Percentiles rank a stretch among this genome's conserved stretches.
These are phyloP conservation scores for Rhizomys pruinosus DNA, from an alignment of 2,113 vertebrate species.

Conservation along the genomic window DNA sequence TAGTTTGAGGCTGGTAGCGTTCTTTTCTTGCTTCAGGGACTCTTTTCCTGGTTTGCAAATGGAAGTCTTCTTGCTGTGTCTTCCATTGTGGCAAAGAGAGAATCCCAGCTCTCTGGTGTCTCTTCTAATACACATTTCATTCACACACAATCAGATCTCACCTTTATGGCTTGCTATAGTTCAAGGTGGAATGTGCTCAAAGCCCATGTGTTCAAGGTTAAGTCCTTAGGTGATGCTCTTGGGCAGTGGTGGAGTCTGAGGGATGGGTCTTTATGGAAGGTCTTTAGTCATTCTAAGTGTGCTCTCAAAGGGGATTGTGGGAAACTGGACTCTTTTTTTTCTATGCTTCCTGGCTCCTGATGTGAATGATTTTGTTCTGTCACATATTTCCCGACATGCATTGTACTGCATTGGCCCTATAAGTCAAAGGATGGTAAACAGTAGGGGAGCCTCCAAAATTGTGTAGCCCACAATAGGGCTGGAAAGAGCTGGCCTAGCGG, in stretches of 20 bases:
- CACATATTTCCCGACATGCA: neutral
- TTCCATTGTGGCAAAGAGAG: neutral
- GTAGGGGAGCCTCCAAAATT: neutral
- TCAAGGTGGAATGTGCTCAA: neutral
- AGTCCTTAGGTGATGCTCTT: neutral
- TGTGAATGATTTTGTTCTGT: neutral
- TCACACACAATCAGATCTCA: too few relatives aligned
- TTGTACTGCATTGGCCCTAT: neutral
- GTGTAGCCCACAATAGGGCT: too few relatives aligned
- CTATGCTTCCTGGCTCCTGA: neutral
- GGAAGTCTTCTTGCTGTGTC: neutral
- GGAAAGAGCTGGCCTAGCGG: too few relatives aligned
- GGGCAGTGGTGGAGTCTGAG: neutral
- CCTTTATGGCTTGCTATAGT: neutral
- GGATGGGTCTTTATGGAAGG: neutral
- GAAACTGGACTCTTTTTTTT: neutral
- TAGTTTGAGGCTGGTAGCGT: neutral
- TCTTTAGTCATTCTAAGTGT: neutral
- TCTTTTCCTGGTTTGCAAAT: neutral
- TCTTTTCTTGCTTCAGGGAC: neutral
- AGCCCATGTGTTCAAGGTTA: neutral
- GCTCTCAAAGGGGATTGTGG: neutral
- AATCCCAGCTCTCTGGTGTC: neutral
- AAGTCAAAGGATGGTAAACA: neutral
- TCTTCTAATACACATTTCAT: neutral